Evolutionary conservation across 1,140 invertebrate genomes (phyloP).

Genomic region (Bombus pyrosoma): DNA sequence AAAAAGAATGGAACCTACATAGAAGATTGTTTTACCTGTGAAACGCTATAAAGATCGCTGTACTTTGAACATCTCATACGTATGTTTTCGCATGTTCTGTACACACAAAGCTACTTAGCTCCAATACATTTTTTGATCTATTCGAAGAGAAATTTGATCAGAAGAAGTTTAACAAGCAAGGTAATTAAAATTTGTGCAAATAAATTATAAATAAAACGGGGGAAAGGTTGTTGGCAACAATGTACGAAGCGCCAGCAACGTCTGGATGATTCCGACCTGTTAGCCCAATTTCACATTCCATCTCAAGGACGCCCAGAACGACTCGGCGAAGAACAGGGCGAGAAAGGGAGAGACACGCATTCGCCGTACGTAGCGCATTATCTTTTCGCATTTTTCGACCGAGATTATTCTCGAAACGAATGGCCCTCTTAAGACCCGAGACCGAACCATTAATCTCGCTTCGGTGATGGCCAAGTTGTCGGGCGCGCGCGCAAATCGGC

Average conservation of each 20-base stretch:
- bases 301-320: slow-evolving; percentile 61
- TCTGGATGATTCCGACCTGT: slow-evolving; percentile 61
- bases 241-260: background rate
- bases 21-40: no score
- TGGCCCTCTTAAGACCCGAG: slow-evolving; percentile 61
- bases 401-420: slow-evolving; percentile 67
- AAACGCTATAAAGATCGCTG: no score
- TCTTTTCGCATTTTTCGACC: slow-evolving; percentile 67
- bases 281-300: slow-evolving; percentile 67
- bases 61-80: no score
- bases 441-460: slow-evolving; percentile 64
- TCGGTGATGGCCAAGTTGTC: slow-evolving; percentile 57
- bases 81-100: no score
- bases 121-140: no score
- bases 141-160: no score
- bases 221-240: background rate
- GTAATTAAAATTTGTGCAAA: no score
- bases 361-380: slow-evolving; percentile 51
- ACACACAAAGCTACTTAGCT: no score
- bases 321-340: slow-evolving; percentile 18
- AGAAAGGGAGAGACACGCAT: slow-evolving; percentile 3
- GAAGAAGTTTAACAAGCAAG: no score
- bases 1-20: no score
- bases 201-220: background rate
- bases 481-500: slow-evolving; percentile 27